phyloP scores from a whole-genome alignment of 2,888 invertebrate species.

The Spilosoma lubricipeda region DNA sequence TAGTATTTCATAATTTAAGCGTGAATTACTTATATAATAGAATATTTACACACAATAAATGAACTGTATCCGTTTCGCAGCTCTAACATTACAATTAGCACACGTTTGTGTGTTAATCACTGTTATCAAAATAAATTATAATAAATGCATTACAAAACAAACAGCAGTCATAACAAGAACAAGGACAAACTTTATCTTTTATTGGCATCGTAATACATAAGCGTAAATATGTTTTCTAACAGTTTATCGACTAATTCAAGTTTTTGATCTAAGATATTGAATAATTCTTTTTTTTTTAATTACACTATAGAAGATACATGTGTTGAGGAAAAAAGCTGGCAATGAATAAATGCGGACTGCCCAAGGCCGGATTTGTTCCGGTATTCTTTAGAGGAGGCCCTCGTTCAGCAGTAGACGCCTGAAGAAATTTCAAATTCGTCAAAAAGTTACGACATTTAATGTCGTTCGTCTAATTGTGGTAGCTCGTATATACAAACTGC shows the following conservation, averaged over 20 bases:
- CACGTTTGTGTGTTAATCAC: conserved; percentile 2
- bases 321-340: no score
- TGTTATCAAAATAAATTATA: conserved; percentile 11
- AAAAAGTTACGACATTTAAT: no score
- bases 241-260: background rate
- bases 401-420: no score
- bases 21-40: background rate
- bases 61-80: background rate
- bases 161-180: conserved; percentile 16
- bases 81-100: background rate
- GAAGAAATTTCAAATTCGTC: no score
- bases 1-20: no score
- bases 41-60: background rate
- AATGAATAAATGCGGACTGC: no score
- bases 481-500: no score
- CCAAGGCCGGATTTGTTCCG: no score
- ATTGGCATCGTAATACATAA: conserved; percentile 4
- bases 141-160: conserved; percentile 5
- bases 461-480: no score
- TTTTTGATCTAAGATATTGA: background rate
- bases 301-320: background rate
- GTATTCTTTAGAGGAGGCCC: no score
- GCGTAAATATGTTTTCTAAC: background rate
- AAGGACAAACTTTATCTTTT: conserved; percentile 17
- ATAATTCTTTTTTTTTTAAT: background rate